phyloP scores from a whole-genome alignment of 2,888 invertebrate species.

The Trissolcus japonicus region DNA sequence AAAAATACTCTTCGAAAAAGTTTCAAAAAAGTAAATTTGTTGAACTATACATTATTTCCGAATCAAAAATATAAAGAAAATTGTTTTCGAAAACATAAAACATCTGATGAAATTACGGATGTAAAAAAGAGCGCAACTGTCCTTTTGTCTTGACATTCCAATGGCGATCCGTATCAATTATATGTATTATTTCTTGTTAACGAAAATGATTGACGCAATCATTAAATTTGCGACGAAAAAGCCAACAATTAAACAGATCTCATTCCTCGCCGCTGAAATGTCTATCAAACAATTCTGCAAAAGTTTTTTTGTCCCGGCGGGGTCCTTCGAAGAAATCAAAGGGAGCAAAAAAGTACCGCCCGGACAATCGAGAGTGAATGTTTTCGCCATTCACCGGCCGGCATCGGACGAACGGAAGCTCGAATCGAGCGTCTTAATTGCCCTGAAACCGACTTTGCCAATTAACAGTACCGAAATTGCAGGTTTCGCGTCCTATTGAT shows the following conservation, averaged over 20 bases:
- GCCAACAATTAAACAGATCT: conserved; percentile 54
- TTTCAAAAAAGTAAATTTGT: no score
- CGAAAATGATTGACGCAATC: conserved; percentile 54
- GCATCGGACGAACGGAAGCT: conserved; percentile 55
- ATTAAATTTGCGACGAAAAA: conserved; percentile 56
- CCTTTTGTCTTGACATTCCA: conserved; percentile 17
- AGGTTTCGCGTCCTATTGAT: conserved; percentile 54
- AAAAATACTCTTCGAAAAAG: background rate
- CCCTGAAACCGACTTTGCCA: conserved; percentile 56
- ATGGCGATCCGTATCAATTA: conserved; percentile 36
- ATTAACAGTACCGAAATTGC: conserved; percentile 60
- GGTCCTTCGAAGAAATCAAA: conserved; percentile 55
- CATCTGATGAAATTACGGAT: background rate
- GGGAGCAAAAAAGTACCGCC: conserved; percentile 44
- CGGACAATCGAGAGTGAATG: conserved; percentile 51
- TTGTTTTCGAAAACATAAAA: no score
- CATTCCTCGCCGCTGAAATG: conserved; percentile 50
- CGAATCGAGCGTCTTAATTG: conserved; percentile 59
- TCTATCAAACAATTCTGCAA: conserved; percentile 52
- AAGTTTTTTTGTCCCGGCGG: conserved; percentile 28
- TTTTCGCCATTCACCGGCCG: conserved; percentile 50
- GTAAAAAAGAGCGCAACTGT: background rate
- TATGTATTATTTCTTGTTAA: conserved; percentile 51
- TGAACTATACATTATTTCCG: background rate
- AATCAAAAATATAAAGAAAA: no score